Base-by-base conservation (phyloP, 1,140 invertebrate species). In the Ceratoteleas bidentatus region DNA sequence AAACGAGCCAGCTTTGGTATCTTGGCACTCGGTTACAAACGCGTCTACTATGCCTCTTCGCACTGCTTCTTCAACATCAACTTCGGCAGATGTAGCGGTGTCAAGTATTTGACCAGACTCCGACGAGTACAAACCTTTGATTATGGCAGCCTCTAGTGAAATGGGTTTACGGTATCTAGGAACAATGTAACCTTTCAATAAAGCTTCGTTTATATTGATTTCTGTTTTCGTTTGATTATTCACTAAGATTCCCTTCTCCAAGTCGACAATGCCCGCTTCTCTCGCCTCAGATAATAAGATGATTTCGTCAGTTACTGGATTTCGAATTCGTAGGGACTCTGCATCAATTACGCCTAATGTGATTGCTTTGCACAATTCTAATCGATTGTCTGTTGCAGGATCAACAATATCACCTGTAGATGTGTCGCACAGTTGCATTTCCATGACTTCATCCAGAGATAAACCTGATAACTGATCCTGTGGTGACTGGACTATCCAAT, bases 21-120 rank as follows among this genome's bases (percentile, higher is more conserved):
- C 96, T 88, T 95, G 95, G 82, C 96, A 95, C 87, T 96, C 93
- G n/a, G 95, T 96, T 77, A 96, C 96, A 74, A 95, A 95, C 2
- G 95, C 93, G 91, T 98, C 95, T 33, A 98, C 93, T 57, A 98
- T 94, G 74, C 95, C 95, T 86, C 95, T 93, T 85, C 94, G 93
- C 45, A 98, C 94, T 10, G 96, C 95, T 86, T 97, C 96, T 78
- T 94, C 92, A 13, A 98, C 89, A 77, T 94, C 92, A 6, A 89
- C 88, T 95, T 94, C 79, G 95, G 94, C 4, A 94, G 95, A 33
- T 95, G 90, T 0, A 4, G 65, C 15, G 13, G 92, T 92, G 89
- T 97, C 96, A 79, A 92, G 93, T 43, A 97, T 94, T 86, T 93
- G 94, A 13, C 96, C 95, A 15, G 93, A 93, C 80, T 94, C 92